phyloP scores from a whole-genome alignment of 2,797 vertebrate species.

The Loriculus beryllinus region DNA sequence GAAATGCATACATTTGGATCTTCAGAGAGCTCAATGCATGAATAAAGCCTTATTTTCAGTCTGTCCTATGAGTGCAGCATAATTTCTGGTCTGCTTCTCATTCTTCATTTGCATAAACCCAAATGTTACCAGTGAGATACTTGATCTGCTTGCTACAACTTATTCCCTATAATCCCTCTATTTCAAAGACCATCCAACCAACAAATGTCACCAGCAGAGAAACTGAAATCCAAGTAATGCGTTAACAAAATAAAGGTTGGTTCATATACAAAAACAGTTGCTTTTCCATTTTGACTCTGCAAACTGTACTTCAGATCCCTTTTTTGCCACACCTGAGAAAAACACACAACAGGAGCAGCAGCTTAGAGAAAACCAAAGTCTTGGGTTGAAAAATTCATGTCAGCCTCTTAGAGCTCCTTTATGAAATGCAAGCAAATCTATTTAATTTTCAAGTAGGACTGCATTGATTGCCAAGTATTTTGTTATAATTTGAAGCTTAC shows the following conservation, averaged over 20 bases:
- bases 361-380: background rate
- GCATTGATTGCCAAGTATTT: background rate
- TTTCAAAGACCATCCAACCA: slow-evolving; percentile 35
- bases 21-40: background rate
- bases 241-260: background rate
- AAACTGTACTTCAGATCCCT: background rate
- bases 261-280: background rate
- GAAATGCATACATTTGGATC: background rate
- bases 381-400: background rate
- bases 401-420: background rate
- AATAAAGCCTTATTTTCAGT: background rate
- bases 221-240: background rate
- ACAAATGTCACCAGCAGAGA: slow-evolving; percentile 3
- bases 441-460: background rate
- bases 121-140: background rate
- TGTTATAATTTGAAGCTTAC: background rate
- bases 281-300: background rate
- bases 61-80: background rate
- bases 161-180: slow-evolving; percentile 7
- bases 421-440: background rate
- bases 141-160: background rate
- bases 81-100: background rate
- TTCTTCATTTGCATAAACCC: background rate
- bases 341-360: background rate
- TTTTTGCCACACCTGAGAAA: background rate